Evolutionary conservation across 2,113 vertebrate species (phyloP), one percentile per base, ranked within the genome.

Genomic region (Geococcyx californianus): DNA sequence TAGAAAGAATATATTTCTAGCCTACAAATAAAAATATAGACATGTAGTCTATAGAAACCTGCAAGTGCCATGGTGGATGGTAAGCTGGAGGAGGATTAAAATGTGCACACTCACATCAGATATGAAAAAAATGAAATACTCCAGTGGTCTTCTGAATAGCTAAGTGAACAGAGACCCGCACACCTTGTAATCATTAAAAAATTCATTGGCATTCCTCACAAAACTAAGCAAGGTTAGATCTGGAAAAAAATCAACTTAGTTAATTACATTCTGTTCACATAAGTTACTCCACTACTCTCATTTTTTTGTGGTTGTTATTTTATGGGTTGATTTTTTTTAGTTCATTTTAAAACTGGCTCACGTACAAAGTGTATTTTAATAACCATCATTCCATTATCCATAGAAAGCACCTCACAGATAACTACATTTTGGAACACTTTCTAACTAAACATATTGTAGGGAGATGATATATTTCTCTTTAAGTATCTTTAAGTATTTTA

Each of bases 41-140:
- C 40, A 42, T 42, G 40, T 42, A 42, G 40, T 42, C 10, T n/a
- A n/a, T n/a, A 70, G 21, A 11, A 67, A 28, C 4, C 9, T 63
- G 1, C 51, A 25, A 14, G 1, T 54, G 5, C 3, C 42, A 10
- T 10, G 7, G 10, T 45, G 8, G 10, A 17, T 58, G 13, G 3
- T 60, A 76, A 7, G 17, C 26, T 55, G 4, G 4, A 13, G 6
- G 4, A 49, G 12, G 2, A 54, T 40, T 87, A 82, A 29, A 70
- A 55, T 38, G 4, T 49, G 3, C 7, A 10, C 28, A 25, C 4
- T 66, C 19, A 23, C 15, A 51, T 29, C 23, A 45, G 21, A 60
- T 7, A 52, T 1, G 2, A 29, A 14, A 64, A 31, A 44, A 11
- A 1, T 58, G 38, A 72, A 77, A 73, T 52, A 44, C 28, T 66